phyloP scores from a whole-genome alignment of 2,797 vertebrate genomes.

The Momotus momota region DNA sequence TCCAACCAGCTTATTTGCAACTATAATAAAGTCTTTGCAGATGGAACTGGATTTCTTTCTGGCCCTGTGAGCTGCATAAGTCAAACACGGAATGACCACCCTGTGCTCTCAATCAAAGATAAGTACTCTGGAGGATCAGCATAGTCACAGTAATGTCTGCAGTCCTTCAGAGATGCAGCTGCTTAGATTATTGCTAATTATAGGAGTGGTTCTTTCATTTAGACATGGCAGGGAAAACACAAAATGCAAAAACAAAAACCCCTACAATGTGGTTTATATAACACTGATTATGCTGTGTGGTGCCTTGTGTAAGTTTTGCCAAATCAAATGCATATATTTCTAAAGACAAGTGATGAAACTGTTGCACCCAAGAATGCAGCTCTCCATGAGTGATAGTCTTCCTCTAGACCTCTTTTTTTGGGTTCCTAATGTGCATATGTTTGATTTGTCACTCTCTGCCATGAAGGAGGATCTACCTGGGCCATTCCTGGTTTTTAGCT shows the following conservation, averaged over 20 bases:
- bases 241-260: not conserved
- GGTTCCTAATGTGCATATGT: not conserved
- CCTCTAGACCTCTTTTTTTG: not conserved
- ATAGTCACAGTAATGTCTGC: not conserved
- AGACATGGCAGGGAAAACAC: not conserved
- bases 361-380: not conserved
- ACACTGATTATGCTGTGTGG: no score
- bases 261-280: not conserved
- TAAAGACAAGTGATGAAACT: not conserved
- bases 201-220: not conserved
- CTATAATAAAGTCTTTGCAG: not conserved
- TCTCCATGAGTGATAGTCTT: not conserved
- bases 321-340: fast-evolving
- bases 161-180: not conserved
- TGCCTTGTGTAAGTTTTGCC: not conserved
- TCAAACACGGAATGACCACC: not conserved
- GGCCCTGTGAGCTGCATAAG: not conserved
- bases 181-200: not conserved
- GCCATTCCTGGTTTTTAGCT: not conserved
- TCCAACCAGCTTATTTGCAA: not conserved
- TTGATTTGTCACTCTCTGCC: not conserved
- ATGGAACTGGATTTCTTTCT: not conserved
- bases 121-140: not conserved
- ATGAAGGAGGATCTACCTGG: not conserved
- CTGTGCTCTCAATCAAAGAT: not conserved